A percentile compares a stretch with the other conserved stretches of the same genome.
phyloP scores from a whole-genome alignment of 2,888 invertebrate species.

The Axea sp. region DNA sequence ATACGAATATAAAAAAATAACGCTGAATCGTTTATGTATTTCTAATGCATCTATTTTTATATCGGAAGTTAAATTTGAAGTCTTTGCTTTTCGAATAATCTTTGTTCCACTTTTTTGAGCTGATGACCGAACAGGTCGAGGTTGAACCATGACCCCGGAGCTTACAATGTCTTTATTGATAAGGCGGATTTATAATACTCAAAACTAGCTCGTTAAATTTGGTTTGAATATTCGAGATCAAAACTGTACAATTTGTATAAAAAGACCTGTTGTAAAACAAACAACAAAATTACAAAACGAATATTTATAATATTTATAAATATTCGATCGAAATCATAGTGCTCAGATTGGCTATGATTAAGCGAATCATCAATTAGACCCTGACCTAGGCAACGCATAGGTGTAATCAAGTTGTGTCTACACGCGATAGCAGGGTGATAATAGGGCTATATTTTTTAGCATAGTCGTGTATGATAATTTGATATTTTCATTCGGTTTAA shows the following conservation, averaged over 20 bases:
- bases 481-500: conserved; percentile 58
- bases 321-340: too few relatives aligned
- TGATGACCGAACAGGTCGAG: conserved; percentile 36
- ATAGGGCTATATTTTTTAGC: conserved; percentile 73
- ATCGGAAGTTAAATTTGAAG: too few relatives aligned
- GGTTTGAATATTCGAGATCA: too few relatives aligned
- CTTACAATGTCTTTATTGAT: conserved; percentile 20
- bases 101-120: conserved; percentile 19
- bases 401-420: conserved; percentile 74
- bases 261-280: too few relatives aligned
- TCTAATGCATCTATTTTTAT: too few relatives aligned
- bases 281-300: conserved; percentile 46
- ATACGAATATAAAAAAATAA: too few relatives aligned
- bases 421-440: conserved; percentile 68
- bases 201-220: neutral
- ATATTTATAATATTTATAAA: too few relatives aligned
- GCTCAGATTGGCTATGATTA: too few relatives aligned
- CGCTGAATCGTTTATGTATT: too few relatives aligned
- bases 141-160: conserved; percentile 30
- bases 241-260: too few relatives aligned
- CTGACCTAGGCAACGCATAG: conserved; percentile 74
- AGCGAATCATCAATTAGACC: too few relatives aligned
- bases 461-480: conserved; percentile 70
- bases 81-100: conserved; percentile 2
- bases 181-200: neutral